Conservation (phyloP, 2,888 invertebrate genomes). For the Cephus pulcher region DNA sequence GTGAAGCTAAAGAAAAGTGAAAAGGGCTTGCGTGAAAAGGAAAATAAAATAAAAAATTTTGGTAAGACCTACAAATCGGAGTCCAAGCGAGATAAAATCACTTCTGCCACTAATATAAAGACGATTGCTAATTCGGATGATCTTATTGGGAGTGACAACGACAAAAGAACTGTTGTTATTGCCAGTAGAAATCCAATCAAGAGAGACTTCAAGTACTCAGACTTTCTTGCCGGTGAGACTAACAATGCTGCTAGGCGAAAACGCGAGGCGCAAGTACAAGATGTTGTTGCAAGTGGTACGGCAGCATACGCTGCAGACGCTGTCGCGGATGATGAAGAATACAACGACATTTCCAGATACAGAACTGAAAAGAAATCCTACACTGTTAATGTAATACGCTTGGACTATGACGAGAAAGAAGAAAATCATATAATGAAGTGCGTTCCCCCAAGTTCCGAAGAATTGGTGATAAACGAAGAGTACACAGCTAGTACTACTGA, state of each 20-base stretch:
- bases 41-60: not conserved
- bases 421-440: conserved; percentile 27
- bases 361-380: conserved; percentile 21
- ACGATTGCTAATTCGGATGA: not conserved
- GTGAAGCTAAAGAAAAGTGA: conserved; percentile 16
- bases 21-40: not conserved
- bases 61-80: not conserved
- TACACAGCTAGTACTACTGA: not conserved
- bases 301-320: not conserved
- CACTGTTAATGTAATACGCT: conserved; percentile 37
- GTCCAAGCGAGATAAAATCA: not conserved
- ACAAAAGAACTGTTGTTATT: not conserved
- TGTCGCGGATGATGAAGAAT: too few species aligned
- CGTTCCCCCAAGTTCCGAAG: conserved; percentile 22
- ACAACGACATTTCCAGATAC: not conserved
- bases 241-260: not conserved
- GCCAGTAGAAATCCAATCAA: not conserved
- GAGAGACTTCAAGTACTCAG: not conserved
- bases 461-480: conserved; percentile 18
- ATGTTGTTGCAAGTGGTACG: not conserved
- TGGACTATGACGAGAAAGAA: conserved; percentile 37
- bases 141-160: not conserved
- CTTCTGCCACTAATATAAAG: not conserved
- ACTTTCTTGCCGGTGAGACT: not conserved
- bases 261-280: not conserved